Evolutionary conservation across 2,888 invertebrate species (phyloP), one percentile per base, ranked within the genome.

Genomic region (Mythimna albipuncta): DNA sequence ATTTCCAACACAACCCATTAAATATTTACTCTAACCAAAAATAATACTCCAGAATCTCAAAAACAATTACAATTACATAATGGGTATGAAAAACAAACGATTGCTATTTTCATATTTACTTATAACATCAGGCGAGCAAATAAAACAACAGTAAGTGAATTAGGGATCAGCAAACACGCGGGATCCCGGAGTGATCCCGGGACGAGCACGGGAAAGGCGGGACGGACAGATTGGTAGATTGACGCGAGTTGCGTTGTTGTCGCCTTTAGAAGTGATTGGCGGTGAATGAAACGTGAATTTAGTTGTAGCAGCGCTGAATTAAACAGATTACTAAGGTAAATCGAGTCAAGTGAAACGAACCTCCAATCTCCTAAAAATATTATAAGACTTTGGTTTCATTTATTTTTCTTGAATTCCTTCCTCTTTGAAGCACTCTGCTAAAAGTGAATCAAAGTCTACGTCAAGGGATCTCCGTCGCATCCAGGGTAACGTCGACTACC

Each of bases 91-190:
- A 77, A 62, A 52, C 69, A 81, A 76, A 81, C 62, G 58, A 65
- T 44, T 55, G 64, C 32, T 63, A 64, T 81, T 77, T 73, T 65
- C 21, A 57, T 81, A 77, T 81, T 77, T 77, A 63, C 70, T 66
- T 68, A 61, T 61, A 81, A 72, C 63, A 77, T 72, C 44, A 55
- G 35, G 44, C 66, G 67, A 26, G 65, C 65, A 77, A 77, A 75
- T 58, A 66, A 70, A 69, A 72, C 64, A 75, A 63, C 66, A 68
- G 70, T 80, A 77, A 75, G 64, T 80, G 71, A 76, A 77, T 77
- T 69, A 80, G 58, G 69, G 64, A 64, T 62, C 64, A 44, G 70
- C 63, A 74, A 74, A 82, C 77, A 70, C 54, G 63, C 61, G 67
- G 55, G 81, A 72, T 68, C 69, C 68, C 70, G 67, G 50, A 38